These are phyloP conservation scores for Oxytorus armatus DNA, from an alignment of 2,888 invertebrate genomes.

Conservation along the genomic window DNA sequence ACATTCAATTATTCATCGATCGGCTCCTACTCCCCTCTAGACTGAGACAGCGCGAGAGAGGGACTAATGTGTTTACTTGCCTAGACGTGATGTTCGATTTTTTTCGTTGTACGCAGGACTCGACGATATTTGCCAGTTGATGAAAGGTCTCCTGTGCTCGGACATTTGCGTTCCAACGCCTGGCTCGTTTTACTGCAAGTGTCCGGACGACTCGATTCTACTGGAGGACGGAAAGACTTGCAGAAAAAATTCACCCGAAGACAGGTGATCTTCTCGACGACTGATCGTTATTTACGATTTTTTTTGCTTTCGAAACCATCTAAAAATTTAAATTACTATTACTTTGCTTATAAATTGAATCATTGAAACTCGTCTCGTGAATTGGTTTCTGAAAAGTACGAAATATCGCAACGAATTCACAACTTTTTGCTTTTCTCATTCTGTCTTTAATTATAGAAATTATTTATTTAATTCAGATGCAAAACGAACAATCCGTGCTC, in stretches of 20 bases:
- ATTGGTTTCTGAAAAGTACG: no score
- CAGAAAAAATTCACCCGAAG: slow-evolving; percentile 82
- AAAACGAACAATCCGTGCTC: slow-evolving; percentile 89
- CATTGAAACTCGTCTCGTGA: no score
- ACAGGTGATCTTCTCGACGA: slow-evolving; percentile 77
- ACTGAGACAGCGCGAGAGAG: slow-evolving; percentile 15
- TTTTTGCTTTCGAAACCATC: no score
- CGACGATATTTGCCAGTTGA: slow-evolving; percentile 84
- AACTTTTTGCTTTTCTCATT: slow-evolving; percentile 1
- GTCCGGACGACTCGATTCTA: slow-evolving; percentile 89
- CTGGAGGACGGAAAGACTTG: slow-evolving; percentile 91
- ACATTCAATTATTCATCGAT: slow-evolving; percentile 58
- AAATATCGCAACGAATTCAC: no score
- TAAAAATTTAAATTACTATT: no score
- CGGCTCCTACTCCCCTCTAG: slow-evolving; percentile 21
- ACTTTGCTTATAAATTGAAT: no score
- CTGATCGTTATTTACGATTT: no score
- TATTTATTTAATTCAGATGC: no score
- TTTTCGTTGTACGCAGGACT: slow-evolving; percentile 75
- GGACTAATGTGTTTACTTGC: slow-evolving; percentile 1
- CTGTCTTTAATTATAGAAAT: no score
- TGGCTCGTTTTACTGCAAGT: slow-evolving; percentile 90
- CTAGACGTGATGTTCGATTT: slow-evolving; percentile 30
- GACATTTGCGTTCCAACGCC: slow-evolving; percentile 91
- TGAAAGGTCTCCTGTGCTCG: slow-evolving; percentile 88